Evolutionary conservation across 2,888 invertebrate species (phyloP).

Genomic region (Deilephila elpenor): DNA sequence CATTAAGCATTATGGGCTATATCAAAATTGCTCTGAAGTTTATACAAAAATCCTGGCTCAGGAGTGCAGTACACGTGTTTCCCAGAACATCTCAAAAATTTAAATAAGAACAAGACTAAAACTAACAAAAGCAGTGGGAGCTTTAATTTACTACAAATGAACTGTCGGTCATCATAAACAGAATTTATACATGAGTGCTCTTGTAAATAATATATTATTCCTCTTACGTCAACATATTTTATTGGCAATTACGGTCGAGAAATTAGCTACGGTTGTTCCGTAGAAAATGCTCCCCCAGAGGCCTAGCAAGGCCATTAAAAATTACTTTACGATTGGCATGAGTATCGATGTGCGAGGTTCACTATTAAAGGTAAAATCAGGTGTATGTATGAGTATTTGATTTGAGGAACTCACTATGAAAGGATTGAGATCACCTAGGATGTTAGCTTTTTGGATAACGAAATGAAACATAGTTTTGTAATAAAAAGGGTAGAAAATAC

Average conservation of each 20-base stretch:
- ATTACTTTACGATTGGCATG: neutral
- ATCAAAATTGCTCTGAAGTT: no score
- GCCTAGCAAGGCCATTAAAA: conserved; percentile 20
- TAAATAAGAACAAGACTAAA: neutral
- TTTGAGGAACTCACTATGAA: no score
- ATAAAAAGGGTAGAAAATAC: no score
- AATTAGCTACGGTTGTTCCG: conserved; percentile 33
- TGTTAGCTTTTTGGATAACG: no score
- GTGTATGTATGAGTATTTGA: neutral
- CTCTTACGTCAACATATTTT: conserved; percentile 38
- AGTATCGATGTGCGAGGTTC: neutral
- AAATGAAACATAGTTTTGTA: no score
- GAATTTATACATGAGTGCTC: conserved; percentile 35
- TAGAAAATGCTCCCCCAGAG: neutral
- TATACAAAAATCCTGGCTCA: no score
- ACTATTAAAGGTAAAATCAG: neutral
- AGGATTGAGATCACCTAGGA: no score
- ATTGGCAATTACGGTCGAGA: conserved; percentile 41
- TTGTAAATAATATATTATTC: conserved; percentile 38
- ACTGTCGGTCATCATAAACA: conserved; percentile 39
- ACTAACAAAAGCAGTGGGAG: neutral
- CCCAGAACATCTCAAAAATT: neutral
- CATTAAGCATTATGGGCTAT: no score
- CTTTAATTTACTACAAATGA: conserved; percentile 49
- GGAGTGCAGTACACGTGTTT: no score